phyloP scores from a whole-genome alignment of 92 coral and sea anemone genomes.

The Hydrozoanthus gracilis region DNA sequence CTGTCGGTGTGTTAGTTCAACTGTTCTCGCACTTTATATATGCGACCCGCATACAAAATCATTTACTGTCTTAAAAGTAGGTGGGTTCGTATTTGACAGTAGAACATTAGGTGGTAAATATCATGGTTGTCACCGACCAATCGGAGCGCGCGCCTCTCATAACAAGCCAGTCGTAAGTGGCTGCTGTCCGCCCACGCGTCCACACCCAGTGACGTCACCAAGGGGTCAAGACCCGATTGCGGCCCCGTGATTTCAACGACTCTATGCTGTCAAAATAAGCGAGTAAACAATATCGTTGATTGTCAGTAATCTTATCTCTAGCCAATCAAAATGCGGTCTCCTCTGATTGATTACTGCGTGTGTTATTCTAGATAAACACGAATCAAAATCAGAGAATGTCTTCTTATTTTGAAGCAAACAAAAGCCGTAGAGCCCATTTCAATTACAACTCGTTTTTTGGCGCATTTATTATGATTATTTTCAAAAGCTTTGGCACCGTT shows the following conservation, averaged over 20 bases:
- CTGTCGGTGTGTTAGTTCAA: slow-evolving; percentile 43
- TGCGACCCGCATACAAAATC: slow-evolving; percentile 55
- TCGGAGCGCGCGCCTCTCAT: slow-evolving; percentile 66
- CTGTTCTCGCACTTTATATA: slow-evolving; percentile 56
- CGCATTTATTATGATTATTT: slow-evolving; percentile 15
- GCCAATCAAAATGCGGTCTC: slow-evolving; percentile 65
- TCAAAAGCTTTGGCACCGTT: slow-evolving; percentile 6
- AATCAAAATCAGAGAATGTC: neutral
- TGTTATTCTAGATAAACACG: slow-evolving; percentile 53
- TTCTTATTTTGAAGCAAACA: slow-evolving; percentile 37
- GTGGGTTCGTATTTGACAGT: slow-evolving; percentile 94
- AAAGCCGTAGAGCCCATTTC: slow-evolving; percentile 21
- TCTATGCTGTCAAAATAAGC: slow-evolving; percentile 52
- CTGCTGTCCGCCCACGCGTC: slow-evolving; percentile 95
- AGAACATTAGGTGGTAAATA: slow-evolving; percentile 90
- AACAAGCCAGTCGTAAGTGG: slow-evolving; percentile 87
- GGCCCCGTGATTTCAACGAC: slow-evolving; percentile 62
- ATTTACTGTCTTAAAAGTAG: slow-evolving; percentile 71
- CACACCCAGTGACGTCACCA: slow-evolving; percentile 99
- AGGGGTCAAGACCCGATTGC: slow-evolving; percentile 72
- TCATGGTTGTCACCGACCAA: slow-evolving; percentile 78
- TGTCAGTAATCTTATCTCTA: slow-evolving; percentile 66
- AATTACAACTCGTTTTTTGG: slow-evolving; percentile 15
- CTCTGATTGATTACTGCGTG: slow-evolving; percentile 56
- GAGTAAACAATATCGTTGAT: slow-evolving; percentile 71